phyloP scores from a whole-genome alignment of 2,113 vertebrate genomes.

The Chaetodon auriga region DNA sequence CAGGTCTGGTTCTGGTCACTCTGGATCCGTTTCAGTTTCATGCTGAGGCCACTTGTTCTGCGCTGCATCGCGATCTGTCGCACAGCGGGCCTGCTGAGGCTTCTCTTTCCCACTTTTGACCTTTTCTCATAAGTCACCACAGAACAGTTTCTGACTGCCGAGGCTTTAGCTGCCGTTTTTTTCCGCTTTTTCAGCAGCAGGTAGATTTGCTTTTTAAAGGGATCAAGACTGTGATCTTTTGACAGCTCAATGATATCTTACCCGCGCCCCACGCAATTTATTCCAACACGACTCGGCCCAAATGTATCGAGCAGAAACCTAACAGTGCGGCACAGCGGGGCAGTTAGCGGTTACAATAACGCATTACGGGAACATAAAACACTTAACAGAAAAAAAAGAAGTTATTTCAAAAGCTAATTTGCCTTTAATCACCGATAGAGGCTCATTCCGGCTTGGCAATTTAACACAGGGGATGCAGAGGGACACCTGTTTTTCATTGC shows the following conservation, averaged over 20 bases:
- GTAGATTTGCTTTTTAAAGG: not conserved
- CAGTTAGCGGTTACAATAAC: slow-evolving; percentile 42
- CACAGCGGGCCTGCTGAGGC: not conserved
- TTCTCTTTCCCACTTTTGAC: slow-evolving; percentile 19
- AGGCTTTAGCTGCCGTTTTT: not conserved
- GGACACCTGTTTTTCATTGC: slow-evolving; percentile 57
- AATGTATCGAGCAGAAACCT: not conserved
- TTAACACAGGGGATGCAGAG: slow-evolving; percentile 50
- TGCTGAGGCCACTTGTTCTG: not conserved
- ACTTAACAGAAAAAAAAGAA: not conserved
- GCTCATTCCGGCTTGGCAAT: slow-evolving; percentile 54
- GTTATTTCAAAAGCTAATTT: slow-evolving; percentile 63
- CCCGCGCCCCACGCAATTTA: slow-evolving; percentile 10
- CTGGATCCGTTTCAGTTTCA: not conserved
- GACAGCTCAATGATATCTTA: not conserved
- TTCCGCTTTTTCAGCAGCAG: not conserved
- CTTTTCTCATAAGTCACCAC: slow-evolving; percentile 7
- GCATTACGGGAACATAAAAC: slow-evolving; percentile 45
- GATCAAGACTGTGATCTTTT: slow-evolving; percentile 28
- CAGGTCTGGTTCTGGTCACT: not conserved
- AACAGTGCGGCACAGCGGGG: not conserved
- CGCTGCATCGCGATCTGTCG: not conserved
- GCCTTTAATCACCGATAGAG: slow-evolving; percentile 55
- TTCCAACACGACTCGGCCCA: not conserved
- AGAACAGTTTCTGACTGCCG: not conserved